phyloP scores from a whole-genome alignment of 2,113 vertebrate species.

The Anarrhichthys ocellatus region DNA sequence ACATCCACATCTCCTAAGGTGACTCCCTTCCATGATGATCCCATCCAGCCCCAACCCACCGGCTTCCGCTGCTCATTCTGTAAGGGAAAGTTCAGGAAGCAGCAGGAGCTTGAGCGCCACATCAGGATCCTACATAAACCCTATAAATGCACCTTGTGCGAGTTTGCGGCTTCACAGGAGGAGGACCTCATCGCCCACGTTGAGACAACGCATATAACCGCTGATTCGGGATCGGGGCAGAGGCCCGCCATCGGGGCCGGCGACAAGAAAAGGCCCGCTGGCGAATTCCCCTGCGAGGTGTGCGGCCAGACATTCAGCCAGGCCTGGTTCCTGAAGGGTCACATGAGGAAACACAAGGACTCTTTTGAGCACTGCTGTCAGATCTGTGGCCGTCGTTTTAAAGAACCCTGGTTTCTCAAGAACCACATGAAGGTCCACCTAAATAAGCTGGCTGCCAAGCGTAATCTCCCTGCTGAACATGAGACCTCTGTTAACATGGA shows the following conservation, averaged over 20 bases:
- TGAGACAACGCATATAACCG: slow-evolving; percentile 95
- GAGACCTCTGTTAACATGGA: slow-evolving; percentile 81
- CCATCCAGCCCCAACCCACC: slow-evolving; percentile 75
- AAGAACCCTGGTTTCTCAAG: slow-evolving; percentile 99
- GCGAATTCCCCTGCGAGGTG: slow-evolving; percentile 96
- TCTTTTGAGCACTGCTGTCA: slow-evolving; percentile 99
- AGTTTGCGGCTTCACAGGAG: slow-evolving; percentile 96
- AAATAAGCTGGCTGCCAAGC: slow-evolving; percentile 96
- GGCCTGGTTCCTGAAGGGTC: slow-evolving; percentile 99
- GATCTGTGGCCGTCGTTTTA: slow-evolving; percentile 97
- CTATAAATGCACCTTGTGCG: slow-evolving; percentile 98
- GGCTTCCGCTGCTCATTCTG: slow-evolving; percentile 98
- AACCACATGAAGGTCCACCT: slow-evolving; percentile 99
- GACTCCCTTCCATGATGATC: slow-evolving; percentile 85
- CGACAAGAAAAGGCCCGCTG: slow-evolving; percentile 87
- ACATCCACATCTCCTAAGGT: slow-evolving; percentile 87
- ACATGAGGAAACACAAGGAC: slow-evolving; percentile 99
- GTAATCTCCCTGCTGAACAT: slow-evolving; percentile 80
- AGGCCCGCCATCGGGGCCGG: slow-evolving; percentile 79
- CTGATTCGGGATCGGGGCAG: slow-evolving; percentile 90
- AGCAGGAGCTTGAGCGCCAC: slow-evolving; percentile 96
- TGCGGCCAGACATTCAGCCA: slow-evolving; percentile 98
- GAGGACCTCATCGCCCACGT: slow-evolving; percentile 97
- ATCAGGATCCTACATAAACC: slow-evolving; percentile 98
- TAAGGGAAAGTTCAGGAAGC: slow-evolving; percentile 98